Evolutionary conservation across 2,113 vertebrate species (phyloP), one percentile per base, ranked within the genome.

Genomic region (Henicopernis longicauda): DNA sequence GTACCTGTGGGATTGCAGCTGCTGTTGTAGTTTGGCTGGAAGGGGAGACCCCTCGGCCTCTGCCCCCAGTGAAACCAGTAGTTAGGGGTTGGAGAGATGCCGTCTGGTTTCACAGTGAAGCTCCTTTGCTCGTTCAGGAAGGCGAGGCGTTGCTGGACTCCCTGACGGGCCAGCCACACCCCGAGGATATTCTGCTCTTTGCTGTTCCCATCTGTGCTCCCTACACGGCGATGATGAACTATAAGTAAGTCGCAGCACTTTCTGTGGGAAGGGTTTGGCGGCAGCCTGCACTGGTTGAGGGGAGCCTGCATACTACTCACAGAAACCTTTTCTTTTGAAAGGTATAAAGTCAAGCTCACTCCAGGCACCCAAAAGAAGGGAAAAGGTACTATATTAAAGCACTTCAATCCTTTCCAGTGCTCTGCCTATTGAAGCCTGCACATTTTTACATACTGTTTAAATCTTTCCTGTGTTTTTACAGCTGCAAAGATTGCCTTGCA

Each of bases 321-420:
- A 4, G 31, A 18, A 65, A 47, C 92, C 52, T 78, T 25, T 74
- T 49, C 34, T 86, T 63, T 50, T 86, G 52, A 34, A 95, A 98
- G 99, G 95, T 99, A 99, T 16, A 99, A 99, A 97, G 99, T 99
- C 65, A 99, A 99, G 96, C 97, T 99, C 92, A 99, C 99, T 6
- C 99, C 99, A 4, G 99, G 99, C 65, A 96, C 99, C 21, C 99
- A 99, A 82, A 99, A 99, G 98, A 99, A 99, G 94, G 99, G 99
- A 62, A 99, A 99, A 99, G 99, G 99, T 99, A 98, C 1, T 5
- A 66, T 52, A 2, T 19, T 13, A 29, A 36, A 71, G 40, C 57
- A 4, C 29, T 1, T 2, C 2, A 2, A 1, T 38, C 78, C 58
- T 57, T 9, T 10, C 67, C 5, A 27, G 20, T 25, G 73, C 71